Evolutionary conservation across 2,888 invertebrate genomes (phyloP).

Genomic region (Ophonus ardosiacus): DNA sequence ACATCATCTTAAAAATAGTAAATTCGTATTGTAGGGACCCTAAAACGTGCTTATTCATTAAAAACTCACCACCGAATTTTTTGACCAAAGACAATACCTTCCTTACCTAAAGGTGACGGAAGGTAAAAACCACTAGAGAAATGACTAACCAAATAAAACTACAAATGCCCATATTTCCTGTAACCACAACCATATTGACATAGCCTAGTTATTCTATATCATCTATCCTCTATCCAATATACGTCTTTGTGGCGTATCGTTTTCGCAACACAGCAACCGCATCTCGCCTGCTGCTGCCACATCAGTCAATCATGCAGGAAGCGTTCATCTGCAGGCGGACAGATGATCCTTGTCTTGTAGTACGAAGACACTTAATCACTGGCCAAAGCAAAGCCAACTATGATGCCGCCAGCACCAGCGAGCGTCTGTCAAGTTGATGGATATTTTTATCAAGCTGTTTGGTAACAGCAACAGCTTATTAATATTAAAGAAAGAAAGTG

Average conservation of each 20-base stretch:
- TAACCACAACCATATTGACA: no score
- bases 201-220: no score
- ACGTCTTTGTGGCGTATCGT: not conserved
- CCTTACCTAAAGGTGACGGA: no score
- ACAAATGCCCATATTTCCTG: no score
- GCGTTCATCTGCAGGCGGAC: not conserved
- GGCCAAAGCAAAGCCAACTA: not conserved
- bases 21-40: no score
- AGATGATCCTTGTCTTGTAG: not conserved
- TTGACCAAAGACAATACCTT: no score
- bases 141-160: no score
- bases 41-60: no score
- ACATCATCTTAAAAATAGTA: no score
- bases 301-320: conserved; percentile 41
- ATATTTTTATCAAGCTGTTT: not conserved
- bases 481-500: not conserved
- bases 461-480: not conserved
- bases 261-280: conserved; percentile 17
- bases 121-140: no score
- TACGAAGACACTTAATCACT: not conserved
- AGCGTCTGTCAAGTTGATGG: not conserved
- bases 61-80: no score
- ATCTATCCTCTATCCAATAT: not conserved
- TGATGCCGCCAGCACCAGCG: not conserved
- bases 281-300: conserved; percentile 13